Percentiles rank a stretch among this genome's conserved stretches.
Evolutionary conservation across 2,113 vertebrate species (phyloP).

Genomic region (Neodon shergylaensis): DNA sequence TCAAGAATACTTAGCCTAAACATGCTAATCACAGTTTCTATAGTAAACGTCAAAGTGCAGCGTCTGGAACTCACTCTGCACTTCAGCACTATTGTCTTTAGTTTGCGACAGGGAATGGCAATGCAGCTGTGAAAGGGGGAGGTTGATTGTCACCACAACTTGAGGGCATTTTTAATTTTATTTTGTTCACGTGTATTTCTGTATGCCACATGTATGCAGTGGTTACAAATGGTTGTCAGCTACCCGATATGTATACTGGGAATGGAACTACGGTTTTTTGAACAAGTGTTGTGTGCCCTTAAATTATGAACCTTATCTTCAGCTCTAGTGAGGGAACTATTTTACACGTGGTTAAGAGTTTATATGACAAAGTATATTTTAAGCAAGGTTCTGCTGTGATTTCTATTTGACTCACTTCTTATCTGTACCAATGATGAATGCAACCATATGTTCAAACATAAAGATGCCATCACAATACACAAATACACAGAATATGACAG

Average conservation of each 20-base stretch:
- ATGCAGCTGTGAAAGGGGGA: not conserved
- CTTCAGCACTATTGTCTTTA: not conserved
- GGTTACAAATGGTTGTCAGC: not conserved
- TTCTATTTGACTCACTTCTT: not conserved
- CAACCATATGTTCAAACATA: too few species aligned
- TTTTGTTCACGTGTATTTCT: not conserved
- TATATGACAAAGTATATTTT: not conserved
- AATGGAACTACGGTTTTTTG: not conserved
- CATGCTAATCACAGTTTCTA: not conserved
- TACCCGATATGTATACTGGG: not conserved
- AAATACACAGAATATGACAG: not conserved
- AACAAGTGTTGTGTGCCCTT: not conserved
- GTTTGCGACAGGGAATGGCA: not conserved
- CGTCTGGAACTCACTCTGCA: not conserved
- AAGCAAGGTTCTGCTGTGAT: not conserved
- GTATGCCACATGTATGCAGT: not conserved
- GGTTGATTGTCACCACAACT: not conserved
- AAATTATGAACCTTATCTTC: not conserved
- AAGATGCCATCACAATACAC: not conserved
- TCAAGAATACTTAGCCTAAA: not conserved
- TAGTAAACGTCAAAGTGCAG: not conserved
- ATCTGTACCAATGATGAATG: not conserved
- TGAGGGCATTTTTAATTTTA: not conserved
- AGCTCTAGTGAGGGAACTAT: not conserved
- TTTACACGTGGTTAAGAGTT: not conserved